These are phyloP conservation scores for Protaetia brevitarsis DNA, from an alignment of 1,140 invertebrate genomes.

Conservation along the genomic window DNA sequence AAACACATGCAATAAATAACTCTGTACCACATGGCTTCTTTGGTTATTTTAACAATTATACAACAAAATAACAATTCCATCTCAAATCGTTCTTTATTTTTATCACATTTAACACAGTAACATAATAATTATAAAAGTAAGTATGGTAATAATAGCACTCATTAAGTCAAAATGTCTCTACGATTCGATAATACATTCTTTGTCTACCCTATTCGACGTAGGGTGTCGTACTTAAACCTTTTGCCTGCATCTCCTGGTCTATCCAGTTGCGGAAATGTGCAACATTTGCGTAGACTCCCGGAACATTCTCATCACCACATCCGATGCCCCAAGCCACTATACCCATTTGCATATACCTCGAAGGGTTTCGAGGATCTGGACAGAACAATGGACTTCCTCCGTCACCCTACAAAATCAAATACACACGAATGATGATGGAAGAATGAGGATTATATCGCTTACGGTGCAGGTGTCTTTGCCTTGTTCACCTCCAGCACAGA, in stretches of 20 bases:
- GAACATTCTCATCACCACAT: conserved; percentile 55
- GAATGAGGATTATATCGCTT: no score
- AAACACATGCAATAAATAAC: no score
- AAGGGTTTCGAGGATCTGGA: conserved; percentile 40
- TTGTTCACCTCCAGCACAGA: conserved; percentile 70
- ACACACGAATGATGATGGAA: no score
- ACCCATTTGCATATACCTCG: conserved; percentile 57
- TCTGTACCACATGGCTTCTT: no score
- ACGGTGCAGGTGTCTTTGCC: conserved; percentile 67
- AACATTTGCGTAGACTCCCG: conserved; percentile 70
- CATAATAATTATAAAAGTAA: neutral
- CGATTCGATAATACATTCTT: neutral
- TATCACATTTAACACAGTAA: conserved; percentile 1
- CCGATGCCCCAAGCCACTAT: conserved; percentile 68
- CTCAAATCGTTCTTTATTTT: neutral
- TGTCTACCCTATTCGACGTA: conserved; percentile 20
- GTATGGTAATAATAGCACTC: no score
- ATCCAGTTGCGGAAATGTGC: conserved; percentile 63
- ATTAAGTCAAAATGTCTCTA: no score
- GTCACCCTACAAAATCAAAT: conserved; percentile 49
- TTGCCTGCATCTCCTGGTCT: conserved; percentile 54
- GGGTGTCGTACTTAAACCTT: conserved; percentile 48
- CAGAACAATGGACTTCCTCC: conserved; percentile 56
- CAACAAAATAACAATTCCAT: conserved; percentile 1
- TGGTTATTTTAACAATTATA: neutral